Evolutionary conservation across 2,797 vertebrate genomes (phyloP), one percentile per base, ranked within the genome.

Genomic region (Labeo calbasu): DNA sequence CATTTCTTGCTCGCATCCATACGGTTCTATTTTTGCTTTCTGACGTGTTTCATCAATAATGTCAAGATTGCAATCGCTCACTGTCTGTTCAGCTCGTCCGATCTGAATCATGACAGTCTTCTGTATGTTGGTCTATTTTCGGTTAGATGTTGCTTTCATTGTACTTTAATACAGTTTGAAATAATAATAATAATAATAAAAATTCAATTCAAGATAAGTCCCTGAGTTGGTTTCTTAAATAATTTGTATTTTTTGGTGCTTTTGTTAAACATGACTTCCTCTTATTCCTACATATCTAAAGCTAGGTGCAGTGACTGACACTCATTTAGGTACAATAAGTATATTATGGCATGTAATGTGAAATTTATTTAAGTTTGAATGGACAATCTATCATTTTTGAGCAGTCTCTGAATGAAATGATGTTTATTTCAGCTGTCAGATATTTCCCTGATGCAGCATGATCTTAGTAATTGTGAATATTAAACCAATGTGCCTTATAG

Each of bases 41-140:
- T 43, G 61, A 68, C n/a, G 5, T 68, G 36, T 55, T 68, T 68
- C 61, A 83, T 83, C 48, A 83, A 75, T 83, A 83, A 57, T 21
- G 50, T 9, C 71, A 66, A 43, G 17, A 57, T 65, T 69, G 51
- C 75, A 77, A 68, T 69, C 81, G 9, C 61, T 68, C 65, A 4
- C 72, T 59, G 11, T 83, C 61, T 55, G 23, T 50, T 57, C 61
- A 46, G 71, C 28, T 76, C 46, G 28, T 68, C 28, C 8, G 8
- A 51, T 79, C 48, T 36, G 28, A 68, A 69, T 40, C 8, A n/a
- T 43, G 48, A 68, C 63, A 36, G 61, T 63, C 8, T 21, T 48
- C 40, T 63, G n/a, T 19, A 28, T 72, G 43, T 48, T 28, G 8
- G 2, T 28, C 70, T 19, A 50, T 43, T n/a, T 40, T 12, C 9